Evolutionary conservation across 2,797 vertebrate genomes (phyloP).

Genomic region (Lacerta bilineata): DNA sequence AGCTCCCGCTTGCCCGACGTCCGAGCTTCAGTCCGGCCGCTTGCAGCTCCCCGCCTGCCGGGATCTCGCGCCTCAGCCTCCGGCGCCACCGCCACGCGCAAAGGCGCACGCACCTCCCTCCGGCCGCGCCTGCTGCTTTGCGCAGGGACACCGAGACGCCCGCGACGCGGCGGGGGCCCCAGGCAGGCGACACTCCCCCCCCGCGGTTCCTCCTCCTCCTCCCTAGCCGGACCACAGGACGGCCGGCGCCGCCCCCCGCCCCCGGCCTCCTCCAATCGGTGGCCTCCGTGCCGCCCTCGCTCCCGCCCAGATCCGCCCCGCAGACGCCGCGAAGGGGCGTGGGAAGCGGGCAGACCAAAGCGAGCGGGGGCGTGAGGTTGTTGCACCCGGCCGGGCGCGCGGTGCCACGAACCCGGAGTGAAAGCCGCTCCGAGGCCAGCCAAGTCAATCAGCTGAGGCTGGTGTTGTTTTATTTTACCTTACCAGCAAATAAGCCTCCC

Average conservation of each 20-base stretch:
- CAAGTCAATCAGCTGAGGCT: too few relatives aligned
- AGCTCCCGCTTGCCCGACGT: background rate
- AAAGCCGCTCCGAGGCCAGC: too few relatives aligned
- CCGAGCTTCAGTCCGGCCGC: background rate
- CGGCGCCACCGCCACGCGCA: too few relatives aligned
- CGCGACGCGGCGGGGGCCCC: background rate
- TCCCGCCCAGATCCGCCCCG: background rate
- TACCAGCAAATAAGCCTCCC: background rate
- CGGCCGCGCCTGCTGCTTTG: background rate
- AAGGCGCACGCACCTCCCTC: background rate
- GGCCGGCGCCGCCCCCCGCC: background rate
- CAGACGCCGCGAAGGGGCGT: background rate
- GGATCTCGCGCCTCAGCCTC: background rate
- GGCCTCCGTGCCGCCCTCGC: background rate
- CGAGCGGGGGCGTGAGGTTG: background rate
- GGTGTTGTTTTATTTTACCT: too few relatives aligned
- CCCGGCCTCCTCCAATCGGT: constrained; percentile 1
- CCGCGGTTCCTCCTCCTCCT: background rate
- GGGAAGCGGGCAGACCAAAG: background rate
- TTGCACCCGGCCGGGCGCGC: background rate
- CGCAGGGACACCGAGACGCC: background rate
- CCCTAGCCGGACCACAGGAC: background rate
- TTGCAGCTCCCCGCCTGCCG: background rate
- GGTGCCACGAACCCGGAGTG: background rate
- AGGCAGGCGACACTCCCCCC: too few relatives aligned